Conservation (phyloP, 2,797 vertebrate genomes). For the Scolopax rusticola region DNA sequence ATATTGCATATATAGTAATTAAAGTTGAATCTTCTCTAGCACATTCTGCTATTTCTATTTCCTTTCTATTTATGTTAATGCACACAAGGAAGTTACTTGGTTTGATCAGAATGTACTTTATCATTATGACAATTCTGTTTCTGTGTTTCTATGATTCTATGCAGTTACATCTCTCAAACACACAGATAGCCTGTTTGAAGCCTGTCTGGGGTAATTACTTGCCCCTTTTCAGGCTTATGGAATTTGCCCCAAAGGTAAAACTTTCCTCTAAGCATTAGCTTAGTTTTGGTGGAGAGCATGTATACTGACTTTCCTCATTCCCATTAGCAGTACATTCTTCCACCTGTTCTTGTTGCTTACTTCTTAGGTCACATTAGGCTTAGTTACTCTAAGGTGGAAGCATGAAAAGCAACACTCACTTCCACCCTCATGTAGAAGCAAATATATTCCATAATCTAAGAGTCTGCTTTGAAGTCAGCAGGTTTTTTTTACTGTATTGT, state of each 20-base stretch:
- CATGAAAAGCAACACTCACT: not conserved
- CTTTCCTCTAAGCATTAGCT: not conserved
- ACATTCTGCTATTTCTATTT: conserved; percentile 8
- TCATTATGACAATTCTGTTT: not conserved
- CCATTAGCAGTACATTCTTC: not conserved
- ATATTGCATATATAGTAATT: not conserved
- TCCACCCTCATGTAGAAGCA: not conserved
- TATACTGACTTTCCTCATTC: not conserved
- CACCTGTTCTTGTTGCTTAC: not conserved
- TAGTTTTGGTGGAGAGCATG: not conserved
- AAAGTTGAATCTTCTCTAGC: not conserved
- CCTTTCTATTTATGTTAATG: not conserved
- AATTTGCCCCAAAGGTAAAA: not conserved
- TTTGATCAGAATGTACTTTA: not conserved
- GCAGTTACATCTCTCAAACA: not conserved
- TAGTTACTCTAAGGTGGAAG: not conserved
- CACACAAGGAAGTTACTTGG: not conserved
- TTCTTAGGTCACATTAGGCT: not conserved
- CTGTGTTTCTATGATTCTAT: too few species aligned
- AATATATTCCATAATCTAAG: not conserved
- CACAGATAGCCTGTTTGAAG: not conserved
- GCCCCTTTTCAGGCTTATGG: not conserved
- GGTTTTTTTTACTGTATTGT: not conserved
- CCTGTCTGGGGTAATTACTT: not conserved
- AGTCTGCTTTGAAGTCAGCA: not conserved